Percentiles rank a stretch among this genome's conserved stretches.
Conservation (phyloP, 2,888 invertebrate species). For the Linnaemya tessellans region DNA sequence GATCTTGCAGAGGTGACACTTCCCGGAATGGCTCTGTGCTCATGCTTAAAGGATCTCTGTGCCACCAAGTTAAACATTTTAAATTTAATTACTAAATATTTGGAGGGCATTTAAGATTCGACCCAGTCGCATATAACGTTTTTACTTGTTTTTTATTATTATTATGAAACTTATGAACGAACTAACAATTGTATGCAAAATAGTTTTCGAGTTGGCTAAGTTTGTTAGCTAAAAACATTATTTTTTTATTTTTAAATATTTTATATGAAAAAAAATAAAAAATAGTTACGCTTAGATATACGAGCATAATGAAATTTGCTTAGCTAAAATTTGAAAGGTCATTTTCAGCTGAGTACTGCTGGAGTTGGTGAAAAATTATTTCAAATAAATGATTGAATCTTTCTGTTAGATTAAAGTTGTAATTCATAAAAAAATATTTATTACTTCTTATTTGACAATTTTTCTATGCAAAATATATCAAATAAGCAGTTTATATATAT, state of each 20-base stretch:
- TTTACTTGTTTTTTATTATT: constrained; percentile 18
- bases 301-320: not conserved
- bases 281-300: not conserved
- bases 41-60: too few relatives aligned
- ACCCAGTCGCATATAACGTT: too few relatives aligned
- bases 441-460: too few relatives aligned
- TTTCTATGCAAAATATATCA: too few relatives aligned
- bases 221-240: constrained; percentile 47
- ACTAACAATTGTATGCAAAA: constrained; percentile 49
- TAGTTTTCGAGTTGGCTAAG: constrained; percentile 41
- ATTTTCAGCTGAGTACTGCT: not conserved
- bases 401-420: too few relatives aligned
- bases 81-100: too few relatives aligned
- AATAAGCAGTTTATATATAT: too few relatives aligned
- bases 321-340: constrained; percentile 48
- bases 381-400: not conserved
- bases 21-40: too few relatives aligned
- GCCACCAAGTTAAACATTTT: too few relatives aligned
- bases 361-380: not conserved
- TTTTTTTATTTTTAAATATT: not conserved
- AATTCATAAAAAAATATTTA: too few relatives aligned
- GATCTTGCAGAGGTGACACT: too few relatives aligned
- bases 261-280: not conserved
- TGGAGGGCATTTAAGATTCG: too few relatives aligned
- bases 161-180: constrained; percentile 24